phyloP scores from a whole-genome alignment of 92 coral and sea anemone genomes.

The Epizoanthus rinbou region DNA sequence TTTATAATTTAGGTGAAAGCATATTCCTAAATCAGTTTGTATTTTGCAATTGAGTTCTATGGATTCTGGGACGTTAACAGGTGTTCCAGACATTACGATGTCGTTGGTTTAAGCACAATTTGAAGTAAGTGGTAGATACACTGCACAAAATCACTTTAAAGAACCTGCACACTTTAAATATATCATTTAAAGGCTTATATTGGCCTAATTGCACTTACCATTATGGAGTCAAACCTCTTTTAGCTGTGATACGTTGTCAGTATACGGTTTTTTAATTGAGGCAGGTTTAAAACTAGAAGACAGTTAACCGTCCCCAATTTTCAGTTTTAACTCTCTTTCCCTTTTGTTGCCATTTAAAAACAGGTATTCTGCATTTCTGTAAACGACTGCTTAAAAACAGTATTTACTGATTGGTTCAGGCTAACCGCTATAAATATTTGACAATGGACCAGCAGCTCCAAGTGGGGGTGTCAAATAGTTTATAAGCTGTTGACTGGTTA shows the following conservation, averaged over 20 bases:
- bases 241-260: background rate
- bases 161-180: too few relatives aligned
- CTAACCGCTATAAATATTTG: background rate
- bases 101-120: too few relatives aligned
- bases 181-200: too few relatives aligned
- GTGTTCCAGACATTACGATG: too few relatives aligned
- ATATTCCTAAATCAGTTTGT: too few relatives aligned
- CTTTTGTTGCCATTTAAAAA: background rate
- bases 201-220: too few relatives aligned
- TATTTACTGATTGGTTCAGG: slow-evolving; percentile 26
- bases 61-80: too few relatives aligned
- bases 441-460: slow-evolving; percentile 19
- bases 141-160: too few relatives aligned
- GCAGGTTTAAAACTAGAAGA: background rate
- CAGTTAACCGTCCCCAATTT: background rate
- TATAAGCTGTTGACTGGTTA: slow-evolving; percentile 15
- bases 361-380: background rate
- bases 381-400: slow-evolving; percentile 12
- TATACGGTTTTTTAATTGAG: background rate
- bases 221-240: background rate
- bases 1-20: too few relatives aligned
- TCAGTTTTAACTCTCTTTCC: background rate
- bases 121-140: too few relatives aligned
- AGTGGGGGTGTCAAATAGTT: slow-evolving; percentile 13
- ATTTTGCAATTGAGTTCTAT: too few relatives aligned